These are phyloP conservation scores for Drosophila obscura DNA, from an alignment of 1,140 invertebrate species.

Conservation along the genomic window DNA sequence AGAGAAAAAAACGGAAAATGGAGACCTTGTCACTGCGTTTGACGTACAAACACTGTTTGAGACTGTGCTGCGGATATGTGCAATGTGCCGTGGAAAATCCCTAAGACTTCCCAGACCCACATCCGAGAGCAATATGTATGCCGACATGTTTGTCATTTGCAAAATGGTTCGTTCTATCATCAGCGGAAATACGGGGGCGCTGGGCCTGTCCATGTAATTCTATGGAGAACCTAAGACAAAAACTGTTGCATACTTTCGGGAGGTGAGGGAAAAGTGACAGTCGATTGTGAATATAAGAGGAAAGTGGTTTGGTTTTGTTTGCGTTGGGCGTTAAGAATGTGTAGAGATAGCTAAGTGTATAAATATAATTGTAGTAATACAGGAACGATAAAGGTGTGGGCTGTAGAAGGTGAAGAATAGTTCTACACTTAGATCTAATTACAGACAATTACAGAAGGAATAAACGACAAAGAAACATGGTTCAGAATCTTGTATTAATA, in stretches of 20 bases:
- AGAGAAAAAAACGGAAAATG: neutral
- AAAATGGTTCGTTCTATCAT: slow-evolving; percentile 1
- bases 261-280: neutral
- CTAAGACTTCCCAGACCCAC: slow-evolving; percentile 17
- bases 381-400: no score
- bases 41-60: slow-evolving; percentile 6
- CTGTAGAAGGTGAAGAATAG: no score
- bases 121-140: slow-evolving; percentile 22
- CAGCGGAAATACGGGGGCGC: neutral
- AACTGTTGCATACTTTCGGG: slow-evolving; percentile 5
- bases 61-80: slow-evolving; percentile 16
- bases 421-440: no score
- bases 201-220: neutral
- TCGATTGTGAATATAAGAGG: no score
- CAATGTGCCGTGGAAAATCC: slow-evolving; percentile 29
- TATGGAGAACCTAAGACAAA: neutral
- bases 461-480: no score
- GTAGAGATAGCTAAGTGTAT: no score
- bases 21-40: slow-evolving; percentile 24
- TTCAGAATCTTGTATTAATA: no score
- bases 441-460: no score
- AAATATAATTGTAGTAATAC: no score
- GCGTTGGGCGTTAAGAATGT: no score
- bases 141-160: slow-evolving; percentile 24
- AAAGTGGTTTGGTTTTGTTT: no score